phyloP scores from a whole-genome alignment of 2,888 invertebrate species.

The Notodromas monacha region DNA sequence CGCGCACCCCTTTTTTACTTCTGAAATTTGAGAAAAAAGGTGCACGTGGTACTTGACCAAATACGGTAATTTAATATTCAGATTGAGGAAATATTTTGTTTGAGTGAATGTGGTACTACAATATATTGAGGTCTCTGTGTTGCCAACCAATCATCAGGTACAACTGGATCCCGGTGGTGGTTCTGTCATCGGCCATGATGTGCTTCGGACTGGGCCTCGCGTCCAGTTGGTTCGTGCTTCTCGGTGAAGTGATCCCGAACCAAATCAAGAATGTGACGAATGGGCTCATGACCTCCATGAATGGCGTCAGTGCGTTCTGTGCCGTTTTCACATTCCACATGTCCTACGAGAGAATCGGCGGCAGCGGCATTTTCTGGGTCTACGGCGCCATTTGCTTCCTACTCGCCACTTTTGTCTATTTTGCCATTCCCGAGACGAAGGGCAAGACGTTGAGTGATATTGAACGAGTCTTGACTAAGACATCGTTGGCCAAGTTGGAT shows the following conservation, averaged over 20 bases:
- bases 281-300: background rate
- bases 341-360: background rate
- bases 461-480: background rate
- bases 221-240: background rate
- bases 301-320: background rate
- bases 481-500: too few species aligned
- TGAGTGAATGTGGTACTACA: too few species aligned
- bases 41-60: too few species aligned
- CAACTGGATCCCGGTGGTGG: slow-evolving; percentile 1
- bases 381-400: background rate
- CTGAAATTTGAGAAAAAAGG: too few species aligned
- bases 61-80: too few species aligned
- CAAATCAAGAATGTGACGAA: slow-evolving; percentile 1
- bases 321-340: background rate
- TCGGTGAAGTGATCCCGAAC: background rate
- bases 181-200: background rate
- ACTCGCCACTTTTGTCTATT: background rate
- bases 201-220: background rate
- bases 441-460: background rate
- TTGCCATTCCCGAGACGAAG: background rate
- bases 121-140: too few species aligned
- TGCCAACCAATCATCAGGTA: too few species aligned
- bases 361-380: background rate
- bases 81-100: too few species aligned
- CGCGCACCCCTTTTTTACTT: too few species aligned